phyloP scores from a whole-genome alignment of 1,140 invertebrate genomes.

The Cydia pomonella region DNA sequence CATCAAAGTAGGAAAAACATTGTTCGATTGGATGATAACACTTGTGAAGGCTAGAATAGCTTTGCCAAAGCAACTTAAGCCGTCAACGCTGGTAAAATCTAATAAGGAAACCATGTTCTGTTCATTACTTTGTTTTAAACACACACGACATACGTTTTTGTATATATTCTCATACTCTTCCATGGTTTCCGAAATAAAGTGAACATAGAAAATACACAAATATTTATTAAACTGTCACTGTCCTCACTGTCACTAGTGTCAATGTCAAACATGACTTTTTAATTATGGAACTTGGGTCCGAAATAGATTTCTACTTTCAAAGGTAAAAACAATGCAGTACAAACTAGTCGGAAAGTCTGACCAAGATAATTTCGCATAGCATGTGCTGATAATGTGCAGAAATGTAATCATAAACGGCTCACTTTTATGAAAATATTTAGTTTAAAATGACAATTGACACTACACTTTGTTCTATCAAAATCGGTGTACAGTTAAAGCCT shows the following conservation, averaged over 20 bases:
- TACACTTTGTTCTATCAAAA: too few species aligned
- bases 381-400: too few species aligned
- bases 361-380: too few species aligned
- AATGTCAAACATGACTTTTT: background rate
- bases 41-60: slow-evolving; percentile 55
- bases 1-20: slow-evolving; percentile 59
- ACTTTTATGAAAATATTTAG: too few species aligned
- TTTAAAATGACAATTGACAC: too few species aligned
- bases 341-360: too few species aligned
- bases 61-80: slow-evolving; percentile 59
- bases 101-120: slow-evolving; percentile 62
- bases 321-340: too few species aligned
- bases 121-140: slow-evolving; percentile 50
- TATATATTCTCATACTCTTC: slow-evolving; percentile 50
- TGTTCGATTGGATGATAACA: slow-evolving; percentile 53
- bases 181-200: slow-evolving; percentile 20
- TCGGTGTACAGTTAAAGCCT: too few species aligned
- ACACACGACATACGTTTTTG: slow-evolving; percentile 62
- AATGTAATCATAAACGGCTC: too few species aligned
- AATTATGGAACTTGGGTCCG: too few species aligned
- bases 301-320: too few species aligned
- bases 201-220: background rate
- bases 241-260: slow-evolving; percentile 11
- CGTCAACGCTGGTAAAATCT: slow-evolving; percentile 49
- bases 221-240: background rate